Evolutionary conservation across 2,888 invertebrate genomes (phyloP).

Genomic region (Octonoba sinensis): DNA sequence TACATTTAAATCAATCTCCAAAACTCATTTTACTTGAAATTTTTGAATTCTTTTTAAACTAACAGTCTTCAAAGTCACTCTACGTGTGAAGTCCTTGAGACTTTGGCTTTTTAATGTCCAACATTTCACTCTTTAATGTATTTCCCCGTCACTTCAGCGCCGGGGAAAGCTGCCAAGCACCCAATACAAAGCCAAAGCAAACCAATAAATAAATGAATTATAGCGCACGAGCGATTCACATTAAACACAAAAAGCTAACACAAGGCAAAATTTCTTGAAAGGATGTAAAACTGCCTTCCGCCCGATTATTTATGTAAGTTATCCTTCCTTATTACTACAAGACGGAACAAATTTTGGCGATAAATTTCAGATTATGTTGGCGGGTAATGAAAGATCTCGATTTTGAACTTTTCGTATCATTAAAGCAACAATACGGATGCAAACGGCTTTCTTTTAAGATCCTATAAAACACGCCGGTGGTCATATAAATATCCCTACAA

Average conservation of each 20-base stretch:
- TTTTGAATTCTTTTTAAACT: too few species aligned
- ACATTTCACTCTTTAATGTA: slow-evolving; percentile 47
- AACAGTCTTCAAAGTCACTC: too few species aligned
- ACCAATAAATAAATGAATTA: slow-evolving; percentile 59
- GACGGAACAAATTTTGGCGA: slow-evolving; percentile 57
- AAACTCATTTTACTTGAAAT: too few species aligned
- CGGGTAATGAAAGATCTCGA: slow-evolving; percentile 49
- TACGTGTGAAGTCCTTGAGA: too few species aligned
- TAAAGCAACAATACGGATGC: slow-evolving; percentile 40
- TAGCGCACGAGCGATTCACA: slow-evolving; percentile 28
- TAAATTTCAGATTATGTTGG: slow-evolving; percentile 54
- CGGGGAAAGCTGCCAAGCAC: slow-evolving; percentile 30
- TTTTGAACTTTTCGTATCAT: slow-evolving; percentile 40
- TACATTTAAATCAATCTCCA: too few species aligned
- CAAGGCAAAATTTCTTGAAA: slow-evolving; percentile 26
- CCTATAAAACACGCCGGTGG: slow-evolving; percentile 38
- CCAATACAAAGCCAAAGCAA: slow-evolving; percentile 41
- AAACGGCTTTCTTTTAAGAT: slow-evolving; percentile 48
- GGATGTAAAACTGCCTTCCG: slow-evolving; percentile 38
- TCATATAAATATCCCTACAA: slow-evolving; percentile 37
- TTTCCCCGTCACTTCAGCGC: slow-evolving; percentile 36
- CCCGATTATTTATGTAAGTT: slow-evolving; percentile 54
- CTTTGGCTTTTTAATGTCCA: slow-evolving; percentile 21
- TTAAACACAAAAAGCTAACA: slow-evolving; percentile 47
- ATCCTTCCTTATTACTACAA: slow-evolving; percentile 47